phyloP scores from a whole-genome alignment of 1,140 invertebrate genomes.

The Sinella curviseta region DNA sequence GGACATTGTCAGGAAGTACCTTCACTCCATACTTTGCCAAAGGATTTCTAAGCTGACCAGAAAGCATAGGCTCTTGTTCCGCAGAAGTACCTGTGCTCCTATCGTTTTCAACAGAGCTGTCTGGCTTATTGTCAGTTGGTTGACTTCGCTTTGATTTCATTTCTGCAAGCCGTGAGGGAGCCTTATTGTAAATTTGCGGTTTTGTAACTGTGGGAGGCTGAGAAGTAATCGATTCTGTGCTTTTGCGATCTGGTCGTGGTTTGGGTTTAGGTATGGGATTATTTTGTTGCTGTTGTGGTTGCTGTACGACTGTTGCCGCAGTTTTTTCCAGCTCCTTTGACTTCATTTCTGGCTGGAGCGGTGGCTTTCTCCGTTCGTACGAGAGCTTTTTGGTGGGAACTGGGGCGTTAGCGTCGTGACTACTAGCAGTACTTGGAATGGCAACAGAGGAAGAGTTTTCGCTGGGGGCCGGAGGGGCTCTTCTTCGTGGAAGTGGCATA shows the following conservation, averaged over 20 bases:
- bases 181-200: not conserved
- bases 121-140: not conserved
- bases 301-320: not conserved
- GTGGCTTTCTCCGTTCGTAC: too few relatives aligned
- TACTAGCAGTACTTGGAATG: too few relatives aligned
- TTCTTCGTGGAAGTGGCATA: not conserved
- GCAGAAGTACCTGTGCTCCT: not conserved
- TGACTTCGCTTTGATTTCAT: not conserved
- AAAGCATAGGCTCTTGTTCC: not conserved
- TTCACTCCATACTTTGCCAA: conserved; percentile 44
- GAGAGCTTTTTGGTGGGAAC: too few relatives aligned
- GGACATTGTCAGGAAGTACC: conserved; percentile 46
- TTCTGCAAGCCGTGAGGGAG: not conserved
- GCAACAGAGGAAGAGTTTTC: too few relatives aligned
- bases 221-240: not conserved
- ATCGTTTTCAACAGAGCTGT: not conserved
- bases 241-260: conserved; percentile 31
- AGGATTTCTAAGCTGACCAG: conserved; percentile 28
- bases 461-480: not conserved
- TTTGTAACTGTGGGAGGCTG: not conserved
- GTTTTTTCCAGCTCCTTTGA: too few relatives aligned
- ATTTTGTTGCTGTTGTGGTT: not conserved
- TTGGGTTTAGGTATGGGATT: conserved; percentile 26
- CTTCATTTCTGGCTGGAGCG: too few relatives aligned
- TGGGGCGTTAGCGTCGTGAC: too few relatives aligned